Evolutionary conservation across 2,888 invertebrate species (phyloP).

Genomic region (Mesorhabditis sp.): DNA sequence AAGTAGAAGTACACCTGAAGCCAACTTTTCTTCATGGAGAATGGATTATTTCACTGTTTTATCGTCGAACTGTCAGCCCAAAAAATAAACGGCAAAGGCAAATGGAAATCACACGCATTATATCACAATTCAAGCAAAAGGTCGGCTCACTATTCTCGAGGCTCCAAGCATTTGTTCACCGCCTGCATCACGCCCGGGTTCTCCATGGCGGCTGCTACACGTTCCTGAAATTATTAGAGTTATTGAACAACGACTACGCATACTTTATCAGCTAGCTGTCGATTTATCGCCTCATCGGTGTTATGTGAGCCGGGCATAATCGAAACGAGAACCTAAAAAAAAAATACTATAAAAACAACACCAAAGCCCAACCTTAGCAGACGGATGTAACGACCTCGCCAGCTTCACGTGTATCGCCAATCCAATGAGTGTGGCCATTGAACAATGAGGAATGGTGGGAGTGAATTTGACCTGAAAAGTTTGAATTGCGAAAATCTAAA

Average conservation of each 20-base stretch:
- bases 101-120: not conserved
- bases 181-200: conserved; percentile 84
- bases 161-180: conserved; percentile 81
- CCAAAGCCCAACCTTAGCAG: conserved; percentile 36
- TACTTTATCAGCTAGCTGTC: conserved; percentile 83
- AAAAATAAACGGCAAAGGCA: not conserved
- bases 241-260: not conserved
- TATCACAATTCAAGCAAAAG: not conserved
- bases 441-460: conserved; percentile 97
- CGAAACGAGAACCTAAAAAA: conserved; percentile 37
- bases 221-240: conserved; percentile 67
- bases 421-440: conserved; percentile 92
- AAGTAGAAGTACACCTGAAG: too few relatives aligned
- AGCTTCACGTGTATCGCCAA: conserved; percentile 87
- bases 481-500: not conserved
- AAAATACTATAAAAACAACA: not conserved
- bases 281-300: conserved; percentile 86
- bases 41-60: too few relatives aligned
- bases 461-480: conserved; percentile 68
- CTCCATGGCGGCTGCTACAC: conserved; percentile 93
- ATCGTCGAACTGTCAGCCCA: too few relatives aligned
- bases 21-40: too few relatives aligned
- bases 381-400: conserved; percentile 75
- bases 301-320: conserved; percentile 82
- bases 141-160: conserved; percentile 27